Evolutionary conservation across 2,113 vertebrate genomes (phyloP), one percentile per base, ranked within the genome.

Genomic region (Oriolus oriolus): DNA sequence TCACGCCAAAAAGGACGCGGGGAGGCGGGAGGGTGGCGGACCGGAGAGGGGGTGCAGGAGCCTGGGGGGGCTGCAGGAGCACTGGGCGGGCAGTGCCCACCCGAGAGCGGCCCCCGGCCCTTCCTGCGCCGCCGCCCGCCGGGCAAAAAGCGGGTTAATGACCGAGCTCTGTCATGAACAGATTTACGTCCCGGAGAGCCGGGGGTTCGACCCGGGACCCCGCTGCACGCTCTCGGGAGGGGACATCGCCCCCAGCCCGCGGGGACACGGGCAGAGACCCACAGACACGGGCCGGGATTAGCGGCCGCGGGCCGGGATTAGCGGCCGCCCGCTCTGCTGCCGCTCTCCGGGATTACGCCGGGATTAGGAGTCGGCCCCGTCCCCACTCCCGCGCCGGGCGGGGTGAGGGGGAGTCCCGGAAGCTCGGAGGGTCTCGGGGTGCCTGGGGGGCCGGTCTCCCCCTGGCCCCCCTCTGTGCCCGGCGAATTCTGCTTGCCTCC

Each of bases 321-420:
- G 77, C 61, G 49, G 90, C 37, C 33, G 52, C 60, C 73, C 73
- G 73, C 91, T 86, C 83, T 78, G 63, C 71, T 44, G 83, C 97
- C 77, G 93, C 90, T 96, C 84, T 90, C 61, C 75, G 83, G 92
- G 96, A 98, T 97, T 97, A 95, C 41, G 76, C 87, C 56, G 60
- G 97, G 97, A 98, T 98, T 97, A 98, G 87, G 83, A 85, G 88
- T 94, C 92, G 83, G 93, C 87, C 79, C 87, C 68, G 87, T 65
- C 92, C 92, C 16, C 27, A 11, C n/a, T 37, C 39, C 35, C 39
- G 27, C 6, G 19, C 17, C 44, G 22, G 37, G 75, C 10, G 31
- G 15, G 19, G 17, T 21, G 22, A 27, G 22, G 31, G 45, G 23
- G 4, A 19, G 3, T 16, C 30, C 30, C 15, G 14, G 23, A 30